Conservation (phyloP, 2,797 vertebrate species). For the Schizopygopsis malacanthus region DNA sequence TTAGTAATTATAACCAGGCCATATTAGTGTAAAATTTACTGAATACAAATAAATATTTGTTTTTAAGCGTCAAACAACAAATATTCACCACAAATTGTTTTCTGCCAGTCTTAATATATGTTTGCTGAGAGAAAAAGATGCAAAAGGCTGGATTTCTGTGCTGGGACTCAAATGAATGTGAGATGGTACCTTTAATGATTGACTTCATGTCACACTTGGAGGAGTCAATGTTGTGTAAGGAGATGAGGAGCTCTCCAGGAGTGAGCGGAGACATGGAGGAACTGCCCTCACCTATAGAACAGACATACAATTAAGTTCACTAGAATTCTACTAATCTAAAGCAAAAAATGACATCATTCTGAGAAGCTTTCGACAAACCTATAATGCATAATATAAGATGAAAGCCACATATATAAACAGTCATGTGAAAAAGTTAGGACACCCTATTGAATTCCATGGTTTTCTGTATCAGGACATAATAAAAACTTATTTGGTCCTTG, state of each 20-base stretch:
- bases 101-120: too few relatives aligned
- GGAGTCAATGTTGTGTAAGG: slow-evolving; percentile 94
- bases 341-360: not conserved
- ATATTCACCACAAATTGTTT: too few relatives aligned
- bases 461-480: too few relatives aligned
- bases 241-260: slow-evolving; percentile 90
- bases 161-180: not conserved
- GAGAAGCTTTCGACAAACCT: not conserved
- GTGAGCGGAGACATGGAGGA: slow-evolving; percentile 91
- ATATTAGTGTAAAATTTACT: too few relatives aligned
- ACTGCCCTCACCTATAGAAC: slow-evolving; percentile 85
- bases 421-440: too few relatives aligned
- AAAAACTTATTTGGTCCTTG: too few relatives aligned
- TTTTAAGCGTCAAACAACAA: too few relatives aligned
- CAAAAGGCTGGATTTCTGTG: not conserved
- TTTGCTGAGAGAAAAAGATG: not conserved
- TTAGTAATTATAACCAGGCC: too few relatives aligned
- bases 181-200: slow-evolving; percentile 90
- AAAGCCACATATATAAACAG: not conserved
- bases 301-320: not conserved
- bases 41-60: too few relatives aligned
- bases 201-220: slow-evolving; percentile 97
- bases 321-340: not conserved
- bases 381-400: not conserved
- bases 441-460: too few relatives aligned